phyloP scores from a whole-genome alignment of 2,888 invertebrate genomes.

The Cremastinae sp. region DNA sequence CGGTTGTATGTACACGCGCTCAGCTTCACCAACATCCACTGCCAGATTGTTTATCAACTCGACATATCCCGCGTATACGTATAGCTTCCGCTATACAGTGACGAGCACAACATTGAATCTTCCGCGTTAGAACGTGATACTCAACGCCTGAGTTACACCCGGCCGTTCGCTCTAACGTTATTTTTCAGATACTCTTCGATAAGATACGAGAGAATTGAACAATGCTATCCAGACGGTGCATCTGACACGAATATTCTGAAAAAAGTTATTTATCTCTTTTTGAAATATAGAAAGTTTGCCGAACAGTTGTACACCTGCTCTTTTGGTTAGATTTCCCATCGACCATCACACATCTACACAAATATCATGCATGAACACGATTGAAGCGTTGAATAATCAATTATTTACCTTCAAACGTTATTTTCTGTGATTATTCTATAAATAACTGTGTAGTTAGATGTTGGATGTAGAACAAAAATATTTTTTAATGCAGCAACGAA shows the following conservation, averaged over 20 bases:
- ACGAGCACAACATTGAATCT: constrained; percentile 11
- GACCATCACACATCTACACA: too few species aligned
- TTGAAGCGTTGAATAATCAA: too few species aligned
- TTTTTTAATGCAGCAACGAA: too few species aligned
- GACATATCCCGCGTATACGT: constrained; percentile 35
- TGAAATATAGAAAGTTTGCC: too few species aligned
- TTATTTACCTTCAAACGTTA: too few species aligned
- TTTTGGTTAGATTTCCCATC: too few species aligned
- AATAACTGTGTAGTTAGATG: too few species aligned
- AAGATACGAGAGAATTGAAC: not conserved
- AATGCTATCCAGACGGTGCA: not conserved
- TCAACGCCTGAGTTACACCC: constrained; percentile 34
- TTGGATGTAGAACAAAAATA: too few species aligned
- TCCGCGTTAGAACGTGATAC: not conserved
- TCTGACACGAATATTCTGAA: not conserved
- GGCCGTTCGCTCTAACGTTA: not conserved
- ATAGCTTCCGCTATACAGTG: constrained; percentile 35
- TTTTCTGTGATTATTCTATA: too few species aligned
- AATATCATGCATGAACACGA: too few species aligned
- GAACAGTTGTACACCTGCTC: too few species aligned
- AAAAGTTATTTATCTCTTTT: too few species aligned
- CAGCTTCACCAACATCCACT: constrained; percentile 29
- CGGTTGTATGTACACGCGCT: constrained; percentile 13
- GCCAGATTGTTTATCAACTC: constrained; percentile 59
- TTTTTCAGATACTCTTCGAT: constrained; percentile 17